Percentiles rank a stretch among this genome's conserved stretches.
phyloP scores from a whole-genome alignment of 1,140 invertebrate species.

The Trichogramma pretiosum region DNA sequence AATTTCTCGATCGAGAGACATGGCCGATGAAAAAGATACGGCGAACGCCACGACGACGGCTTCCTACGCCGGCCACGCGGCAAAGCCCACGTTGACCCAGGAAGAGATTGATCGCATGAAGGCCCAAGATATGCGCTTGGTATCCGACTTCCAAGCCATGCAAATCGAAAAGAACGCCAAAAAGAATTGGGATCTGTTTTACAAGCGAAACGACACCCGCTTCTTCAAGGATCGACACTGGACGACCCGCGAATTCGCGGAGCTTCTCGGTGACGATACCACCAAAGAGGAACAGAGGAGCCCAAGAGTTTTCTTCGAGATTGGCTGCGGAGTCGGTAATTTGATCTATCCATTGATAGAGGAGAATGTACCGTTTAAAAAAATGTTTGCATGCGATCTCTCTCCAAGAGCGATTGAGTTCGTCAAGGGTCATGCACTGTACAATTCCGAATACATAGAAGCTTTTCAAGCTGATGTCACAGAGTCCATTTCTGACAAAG shows the following conservation, averaged over 20 bases:
- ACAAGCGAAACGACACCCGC: constrained; percentile 81
- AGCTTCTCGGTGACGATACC: constrained; percentile 51
- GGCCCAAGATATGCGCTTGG: constrained; percentile 60
- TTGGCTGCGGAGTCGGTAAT: constrained; percentile 97
- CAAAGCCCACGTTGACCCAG: constrained; percentile 35
- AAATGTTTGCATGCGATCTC: constrained; percentile 89
- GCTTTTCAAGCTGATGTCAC: constrained; percentile 73
- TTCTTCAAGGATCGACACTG: constrained; percentile 98
- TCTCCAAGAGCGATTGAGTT: constrained; percentile 84
- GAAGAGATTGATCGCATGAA: constrained; percentile 54
- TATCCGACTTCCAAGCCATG: constrained; percentile 67
- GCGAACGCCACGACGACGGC: too few relatives aligned
- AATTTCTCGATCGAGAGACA: too few relatives aligned
- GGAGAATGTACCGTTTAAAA: constrained; percentile 60
- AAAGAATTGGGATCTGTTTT: constrained; percentile 97
- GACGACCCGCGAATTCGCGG: constrained; percentile 89
- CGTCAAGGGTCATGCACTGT: constrained; percentile 54
- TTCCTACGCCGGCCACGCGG: neutral
- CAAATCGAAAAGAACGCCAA: constrained; percentile 80
- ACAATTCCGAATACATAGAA: constrained; percentile 54
- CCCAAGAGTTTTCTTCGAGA: constrained; percentile 61
- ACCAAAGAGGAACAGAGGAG: constrained; percentile 35
- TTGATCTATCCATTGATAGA: constrained; percentile 88
- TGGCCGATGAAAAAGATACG: too few relatives aligned
- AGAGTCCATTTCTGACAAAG: constrained; percentile 51